phyloP scores from a whole-genome alignment of 2,888 invertebrate genomes.

The Aquatica leii region DNA sequence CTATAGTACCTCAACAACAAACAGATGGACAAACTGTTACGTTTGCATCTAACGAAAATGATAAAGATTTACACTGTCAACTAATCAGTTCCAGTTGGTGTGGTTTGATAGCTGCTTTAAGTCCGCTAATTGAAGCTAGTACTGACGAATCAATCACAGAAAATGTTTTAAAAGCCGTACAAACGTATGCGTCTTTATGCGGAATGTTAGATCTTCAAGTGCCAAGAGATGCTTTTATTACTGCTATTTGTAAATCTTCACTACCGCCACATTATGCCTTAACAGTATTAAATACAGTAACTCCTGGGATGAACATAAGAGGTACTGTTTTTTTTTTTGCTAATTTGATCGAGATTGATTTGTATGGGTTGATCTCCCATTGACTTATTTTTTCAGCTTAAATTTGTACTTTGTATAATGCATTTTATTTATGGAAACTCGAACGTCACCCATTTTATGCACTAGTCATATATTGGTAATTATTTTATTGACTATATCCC shows the following conservation, averaged over 20 bases:
- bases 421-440: no score
- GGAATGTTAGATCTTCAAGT: constrained; percentile 80
- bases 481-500: no score
- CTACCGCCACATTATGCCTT: constrained; percentile 95
- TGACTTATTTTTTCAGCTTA: no score
- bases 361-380: no score
- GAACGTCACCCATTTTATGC: no score
- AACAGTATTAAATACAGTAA: constrained; percentile 78
- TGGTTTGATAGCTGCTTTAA: constrained; percentile 89
- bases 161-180: constrained; percentile 89
- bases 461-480: no score
- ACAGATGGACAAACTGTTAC: constrained; percentile 44
- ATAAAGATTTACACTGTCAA: constrained; percentile 69
- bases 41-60: constrained; percentile 27
- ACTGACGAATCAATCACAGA: constrained; percentile 94
- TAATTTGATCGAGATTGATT: no score
- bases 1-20: constrained; percentile 68
- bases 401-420: no score
- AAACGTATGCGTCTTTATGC: constrained; percentile 88
- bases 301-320: constrained; percentile 62
- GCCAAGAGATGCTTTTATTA: constrained; percentile 93
- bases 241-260: constrained; percentile 95
- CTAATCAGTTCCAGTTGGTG: constrained; percentile 95
- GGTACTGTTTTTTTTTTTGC: constrained; percentile 28
- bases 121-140: constrained; percentile 92